Evolutionary conservation across 2,888 invertebrate species (phyloP).

Genomic region (Masnerella sp.): DNA sequence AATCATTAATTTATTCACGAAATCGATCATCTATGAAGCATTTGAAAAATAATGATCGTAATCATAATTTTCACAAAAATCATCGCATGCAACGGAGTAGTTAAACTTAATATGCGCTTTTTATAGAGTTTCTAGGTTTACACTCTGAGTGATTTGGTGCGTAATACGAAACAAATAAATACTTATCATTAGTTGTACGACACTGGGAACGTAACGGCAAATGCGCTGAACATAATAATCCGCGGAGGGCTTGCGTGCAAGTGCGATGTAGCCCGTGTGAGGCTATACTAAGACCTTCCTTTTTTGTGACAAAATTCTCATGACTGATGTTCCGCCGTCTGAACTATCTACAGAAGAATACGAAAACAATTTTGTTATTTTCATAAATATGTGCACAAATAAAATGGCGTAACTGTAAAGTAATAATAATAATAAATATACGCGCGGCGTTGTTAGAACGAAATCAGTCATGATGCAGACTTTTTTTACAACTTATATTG

Average conservation of each 20-base stretch:
- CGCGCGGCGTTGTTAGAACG: neutral
- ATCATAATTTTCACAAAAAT: constrained; percentile 37
- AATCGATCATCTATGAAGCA: no score
- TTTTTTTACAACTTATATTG: constrained; percentile 1
- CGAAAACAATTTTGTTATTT: constrained; percentile 55
- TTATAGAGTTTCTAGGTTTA: constrained; percentile 30
- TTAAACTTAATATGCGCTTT: constrained; percentile 43
- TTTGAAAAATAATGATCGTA: constrained; percentile 10
- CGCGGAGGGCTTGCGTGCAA: constrained; percentile 70
- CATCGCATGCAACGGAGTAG: constrained; percentile 31
- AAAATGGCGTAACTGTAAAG: constrained; percentile 39
- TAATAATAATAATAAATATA: constrained; percentile 29
- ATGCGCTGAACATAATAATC: constrained; percentile 68
- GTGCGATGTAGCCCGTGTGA: constrained; percentile 70
- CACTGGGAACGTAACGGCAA: constrained; percentile 65
- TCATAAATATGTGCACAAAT: constrained; percentile 48
- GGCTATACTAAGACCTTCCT: constrained; percentile 73
- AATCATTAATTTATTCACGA: constrained; percentile 1
- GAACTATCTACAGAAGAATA: constrained; percentile 54
- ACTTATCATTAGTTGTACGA: constrained; percentile 63
- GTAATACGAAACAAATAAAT: constrained; percentile 55
- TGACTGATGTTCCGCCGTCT: constrained; percentile 53
- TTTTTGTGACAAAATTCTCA: constrained; percentile 59
- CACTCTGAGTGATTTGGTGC: constrained; percentile 25
- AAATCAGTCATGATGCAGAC: neutral